Base-by-base conservation (phyloP, 2,888 invertebrate genomes). In the Anaspis maculata region DNA sequence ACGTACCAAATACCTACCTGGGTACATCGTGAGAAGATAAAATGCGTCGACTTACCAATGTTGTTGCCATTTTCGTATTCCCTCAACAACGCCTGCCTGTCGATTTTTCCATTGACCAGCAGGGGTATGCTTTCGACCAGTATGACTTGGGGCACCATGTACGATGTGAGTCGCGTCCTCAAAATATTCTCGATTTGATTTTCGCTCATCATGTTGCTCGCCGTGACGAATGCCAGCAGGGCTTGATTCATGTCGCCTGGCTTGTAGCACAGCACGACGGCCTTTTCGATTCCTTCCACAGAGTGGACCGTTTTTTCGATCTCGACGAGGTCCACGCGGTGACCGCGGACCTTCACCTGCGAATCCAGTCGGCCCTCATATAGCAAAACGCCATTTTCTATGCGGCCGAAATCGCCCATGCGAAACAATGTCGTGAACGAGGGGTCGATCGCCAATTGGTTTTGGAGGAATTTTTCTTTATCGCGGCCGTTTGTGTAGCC, bases 311-410 rank as follows among this genome's bases (percentile, higher is more conserved):
- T 80, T 39, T 77, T 76, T 52, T 91, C 89, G 1, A 92, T 80
- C 68, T 92, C 91, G 2, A 78, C 73, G 27, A 90, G 67, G 56
- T 91, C 89, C 0, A 92, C 86, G 6, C 90, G 69, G 54, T 91
- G 86, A 0, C 92, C 92, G 25, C 89, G 71, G 32, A 89, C 79
- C 70, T 89, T 92, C 2, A 66, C 73, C 61, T 90, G 90, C 0
- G 87, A 83, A 63, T 90, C 89, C 0, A 82, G 83, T 15, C 91
- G 74, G 0, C 91, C 91, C 48, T 89, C 85, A 54, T 78, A 89
- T 34, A 79, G 64, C 13, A 90, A 63, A 4, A 72, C 48, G 4
- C 74, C 72, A 45, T 83, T 79, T 30, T 76, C 69, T 0, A 87
- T 66, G 9, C 76, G 73, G 0, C 84, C 91, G 49, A 77, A 89